These are phyloP conservation scores for Anthoptus insignis DNA, from an alignment of 2,888 invertebrate genomes.

Conservation along the genomic window DNA sequence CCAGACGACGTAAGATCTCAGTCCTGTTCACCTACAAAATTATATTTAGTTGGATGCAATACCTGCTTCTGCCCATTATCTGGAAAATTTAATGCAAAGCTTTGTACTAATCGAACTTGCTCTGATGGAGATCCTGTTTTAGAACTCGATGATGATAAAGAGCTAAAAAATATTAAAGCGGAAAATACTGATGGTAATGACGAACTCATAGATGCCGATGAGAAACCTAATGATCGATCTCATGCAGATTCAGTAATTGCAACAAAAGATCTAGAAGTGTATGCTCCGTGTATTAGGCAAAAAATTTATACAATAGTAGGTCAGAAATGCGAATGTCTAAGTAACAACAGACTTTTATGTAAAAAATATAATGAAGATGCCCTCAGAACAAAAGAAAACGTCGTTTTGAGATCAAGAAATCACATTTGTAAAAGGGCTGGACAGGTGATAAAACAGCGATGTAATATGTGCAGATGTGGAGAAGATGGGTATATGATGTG, in stretches of 20 bases:
- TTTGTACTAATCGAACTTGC: constrained; percentile 68
- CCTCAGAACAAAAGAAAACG: not conserved
- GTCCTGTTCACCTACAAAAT: constrained; percentile 60
- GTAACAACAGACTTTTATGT: constrained; percentile 78
- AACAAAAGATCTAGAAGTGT: constrained; percentile 57
- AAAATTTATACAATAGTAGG: constrained; percentile 80
- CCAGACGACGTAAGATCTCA: constrained; percentile 47
- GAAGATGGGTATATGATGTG: constrained; percentile 70
- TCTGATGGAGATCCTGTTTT: constrained; percentile 53
- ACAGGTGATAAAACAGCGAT: constrained; percentile 73
- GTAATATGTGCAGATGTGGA: constrained; percentile 85
- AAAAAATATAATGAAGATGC: constrained; percentile 62
- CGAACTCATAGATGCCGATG: not conserved
- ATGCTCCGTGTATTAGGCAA: constrained; percentile 69
- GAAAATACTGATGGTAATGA: not conserved
- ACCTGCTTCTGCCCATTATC: constrained; percentile 68
- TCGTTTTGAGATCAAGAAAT: constrained; percentile 45
- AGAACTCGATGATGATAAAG: constrained; percentile 25
- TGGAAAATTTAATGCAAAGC: constrained; percentile 56
- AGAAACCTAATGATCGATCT: not conserved
- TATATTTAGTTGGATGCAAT: constrained; percentile 71
- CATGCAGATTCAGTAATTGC: not conserved
- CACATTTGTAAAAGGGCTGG: constrained; percentile 57
- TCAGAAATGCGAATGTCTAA: constrained; percentile 80
- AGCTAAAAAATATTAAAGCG: constrained; percentile 26